Percentiles rank a stretch among this genome's conserved stretches.
These are phyloP conservation scores for Pantherophis vulpinus DNA, from an alignment of 2,797 vertebrate species.

Conservation along the genomic window DNA sequence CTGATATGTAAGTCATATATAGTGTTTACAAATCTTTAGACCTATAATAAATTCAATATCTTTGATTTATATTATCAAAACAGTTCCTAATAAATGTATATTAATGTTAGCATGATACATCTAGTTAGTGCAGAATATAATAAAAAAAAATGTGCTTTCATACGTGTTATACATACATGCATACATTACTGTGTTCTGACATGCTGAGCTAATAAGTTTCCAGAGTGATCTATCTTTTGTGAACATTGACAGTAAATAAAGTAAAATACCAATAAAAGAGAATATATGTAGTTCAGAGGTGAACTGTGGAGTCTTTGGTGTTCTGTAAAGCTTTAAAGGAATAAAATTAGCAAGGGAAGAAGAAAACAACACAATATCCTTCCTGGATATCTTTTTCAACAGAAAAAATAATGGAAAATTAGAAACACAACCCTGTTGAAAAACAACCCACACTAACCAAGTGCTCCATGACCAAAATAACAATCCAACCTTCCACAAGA, in stretches of 20 bases:
- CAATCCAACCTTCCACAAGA: background rate
- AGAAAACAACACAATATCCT: background rate
- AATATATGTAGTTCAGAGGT: background rate
- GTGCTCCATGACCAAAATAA: background rate
- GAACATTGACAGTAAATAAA: background rate
- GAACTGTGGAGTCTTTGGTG: background rate
- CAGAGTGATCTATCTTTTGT: background rate
- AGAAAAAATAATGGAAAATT: background rate
- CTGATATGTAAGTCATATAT: conserved; percentile 48
- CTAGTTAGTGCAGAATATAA: background rate
- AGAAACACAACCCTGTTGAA: background rate
- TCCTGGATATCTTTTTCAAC: background rate
- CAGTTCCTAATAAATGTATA: background rate
- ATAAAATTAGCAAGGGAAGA: background rate
- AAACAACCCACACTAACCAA: background rate
- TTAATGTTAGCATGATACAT: background rate
- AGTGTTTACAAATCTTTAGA: background rate
- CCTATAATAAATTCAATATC: background rate
- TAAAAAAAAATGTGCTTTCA: background rate
- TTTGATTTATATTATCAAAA: background rate
- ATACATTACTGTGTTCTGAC: background rate
- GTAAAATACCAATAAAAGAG: background rate
- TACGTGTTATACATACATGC: background rate
- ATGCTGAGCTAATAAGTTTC: background rate
- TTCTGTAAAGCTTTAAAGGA: background rate